Conservation (phyloP, 2,797 vertebrate species). For the Neosilurus hyrtlii region DNA sequence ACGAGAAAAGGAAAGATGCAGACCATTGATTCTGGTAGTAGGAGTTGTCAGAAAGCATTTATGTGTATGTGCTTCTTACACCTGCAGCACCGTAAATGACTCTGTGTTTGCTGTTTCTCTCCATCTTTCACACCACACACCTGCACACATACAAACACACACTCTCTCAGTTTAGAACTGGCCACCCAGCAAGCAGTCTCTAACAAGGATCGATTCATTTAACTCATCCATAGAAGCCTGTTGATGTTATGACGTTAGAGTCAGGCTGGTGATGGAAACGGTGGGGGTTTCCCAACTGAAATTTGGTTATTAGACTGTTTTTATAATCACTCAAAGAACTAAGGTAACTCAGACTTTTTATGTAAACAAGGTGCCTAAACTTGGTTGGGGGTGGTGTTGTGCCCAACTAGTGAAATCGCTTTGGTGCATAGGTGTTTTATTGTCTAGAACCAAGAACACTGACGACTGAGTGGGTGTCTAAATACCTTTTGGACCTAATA, state of each 20-base stretch:
- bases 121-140: background rate
- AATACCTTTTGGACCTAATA: no score
- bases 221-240: constrained; percentile 10
- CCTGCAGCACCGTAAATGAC: constrained; percentile 36
- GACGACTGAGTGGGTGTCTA: no score
- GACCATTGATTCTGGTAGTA: constrained; percentile 36
- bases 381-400: no score
- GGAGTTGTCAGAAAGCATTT: constrained; percentile 49
- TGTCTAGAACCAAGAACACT: no score
- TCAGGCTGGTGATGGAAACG: background rate
- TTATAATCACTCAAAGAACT: background rate
- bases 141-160: background rate
- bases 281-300: background rate
- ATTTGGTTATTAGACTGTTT: background rate
- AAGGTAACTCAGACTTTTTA: background rate
- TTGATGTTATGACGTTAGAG: background rate
- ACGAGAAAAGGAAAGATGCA: constrained; percentile 23
- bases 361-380: background rate
- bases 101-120: constrained; percentile 13
- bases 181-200: constrained; percentile 30
- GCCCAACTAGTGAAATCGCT: no score
- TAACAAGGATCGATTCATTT: constrained; percentile 50
- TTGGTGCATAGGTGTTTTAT: no score
- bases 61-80: constrained; percentile 38
- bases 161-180: constrained; percentile 20